Evolutionary conservation across 2,113 vertebrate genomes (phyloP), one percentile per base, ranked within the genome.

Genomic region (Collichthys lucidus): DNA sequence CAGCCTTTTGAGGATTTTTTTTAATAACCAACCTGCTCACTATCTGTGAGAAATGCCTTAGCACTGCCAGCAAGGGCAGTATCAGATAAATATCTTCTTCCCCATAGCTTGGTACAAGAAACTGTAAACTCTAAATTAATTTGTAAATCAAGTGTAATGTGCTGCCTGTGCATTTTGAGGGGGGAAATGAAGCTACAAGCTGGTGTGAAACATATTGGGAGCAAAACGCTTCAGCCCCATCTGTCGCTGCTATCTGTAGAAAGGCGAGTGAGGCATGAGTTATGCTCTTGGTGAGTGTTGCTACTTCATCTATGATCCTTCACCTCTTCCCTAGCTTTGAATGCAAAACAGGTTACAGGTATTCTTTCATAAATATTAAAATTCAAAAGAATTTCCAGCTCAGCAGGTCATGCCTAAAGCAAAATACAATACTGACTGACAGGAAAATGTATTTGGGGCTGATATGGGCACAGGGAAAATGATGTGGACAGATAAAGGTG

Each of bases 101-200:
- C 57, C 47, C 19, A 56, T 9, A 77, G 80, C 71, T 68, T 57
- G 56, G 29, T 79, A 79, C 63, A 72, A 82, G 85, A 89, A 87
- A 90, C 61, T 57, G 75, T 90, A 86, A 82, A 89, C 71, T 52
- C 83, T 80, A 84, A 90, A 92, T 89, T 50, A 88, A 88, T 92
- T 90, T 88, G 88, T 89, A 91, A 92, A 90, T 93, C 86, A 90
- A 91, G 74, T 74, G 62, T 80, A 86, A 90, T 89, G 77, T 88
- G 75, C 89, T 87, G 88, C 82, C 91, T 85, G 73, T 82, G 86
- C 88, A 92, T 88, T 90, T 85, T 83, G 79, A 87, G 83, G 74
- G 67, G 50, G 76, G 73, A 90, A 86, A 80, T 74, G 63, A 87
- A 92, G 77, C 77, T 77, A 74, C 7, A 62, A 71, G 74, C 84